Conservation (phyloP, 2,888 invertebrate genomes). For the Volucella zonaria region DNA sequence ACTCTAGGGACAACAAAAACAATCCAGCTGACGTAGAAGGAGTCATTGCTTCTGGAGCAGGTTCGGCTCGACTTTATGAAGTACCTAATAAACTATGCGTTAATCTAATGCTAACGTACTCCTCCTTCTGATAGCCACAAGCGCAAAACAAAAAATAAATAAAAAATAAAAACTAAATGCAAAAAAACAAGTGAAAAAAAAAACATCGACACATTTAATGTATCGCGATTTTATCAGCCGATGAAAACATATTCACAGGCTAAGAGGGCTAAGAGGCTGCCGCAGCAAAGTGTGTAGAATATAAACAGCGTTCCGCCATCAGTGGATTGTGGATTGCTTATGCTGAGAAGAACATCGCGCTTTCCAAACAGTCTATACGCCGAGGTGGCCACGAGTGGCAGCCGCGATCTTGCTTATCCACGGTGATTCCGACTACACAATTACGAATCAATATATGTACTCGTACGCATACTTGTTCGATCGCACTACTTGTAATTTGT, state of each 20-base stretch:
- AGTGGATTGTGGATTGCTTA: conserved; percentile 42
- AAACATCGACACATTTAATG: conserved; percentile 26
- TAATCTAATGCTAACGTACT: conserved; percentile 52
- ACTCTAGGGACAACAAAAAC: conserved; percentile 58
- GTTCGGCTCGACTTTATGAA: conserved; percentile 46
- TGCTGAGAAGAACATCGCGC: conserved; percentile 55
- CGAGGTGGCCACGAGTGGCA: conserved; percentile 65
- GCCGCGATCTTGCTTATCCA: conserved; percentile 58
- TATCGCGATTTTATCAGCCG: conserved; percentile 65
- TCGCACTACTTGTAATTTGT: conserved; percentile 6
- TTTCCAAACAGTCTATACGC: conserved; percentile 59
- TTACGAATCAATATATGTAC: conserved; percentile 44
- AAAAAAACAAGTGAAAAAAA: neutral
- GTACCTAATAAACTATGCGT: conserved; percentile 46
- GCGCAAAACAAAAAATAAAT: conserved; percentile 6
- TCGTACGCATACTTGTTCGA: too few relatives aligned
- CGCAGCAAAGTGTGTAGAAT: conserved; percentile 41
- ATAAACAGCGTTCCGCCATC: conserved; percentile 52
- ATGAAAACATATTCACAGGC: conserved; percentile 43
- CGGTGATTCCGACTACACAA: conserved; percentile 43
- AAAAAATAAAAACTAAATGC: neutral
- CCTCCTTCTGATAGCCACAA: conserved; percentile 56
- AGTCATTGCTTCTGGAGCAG: conserved; percentile 45
- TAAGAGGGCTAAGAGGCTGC: neutral
- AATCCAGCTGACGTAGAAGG: conserved; percentile 37